Evolutionary conservation across 1,140 invertebrate species (phyloP), one percentile per base, ranked within the genome.

Genomic region (Manduca sexta): DNA sequence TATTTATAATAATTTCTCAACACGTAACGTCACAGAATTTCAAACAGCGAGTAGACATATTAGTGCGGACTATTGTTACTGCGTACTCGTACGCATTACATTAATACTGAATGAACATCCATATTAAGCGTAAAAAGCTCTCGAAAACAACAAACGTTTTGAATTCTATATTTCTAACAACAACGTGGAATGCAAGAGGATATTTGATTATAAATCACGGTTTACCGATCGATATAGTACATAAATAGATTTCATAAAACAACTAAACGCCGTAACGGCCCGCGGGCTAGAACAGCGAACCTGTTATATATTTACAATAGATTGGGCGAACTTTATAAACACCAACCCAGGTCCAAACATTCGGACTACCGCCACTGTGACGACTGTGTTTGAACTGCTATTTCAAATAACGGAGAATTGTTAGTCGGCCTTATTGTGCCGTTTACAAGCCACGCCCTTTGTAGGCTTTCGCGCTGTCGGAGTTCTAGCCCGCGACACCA

Each of bases 121-220:
- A 43, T 7, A 43, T n/a, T 31, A 14, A 43, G 38, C 14, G 38
- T 43, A 31, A 1, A 35, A 60, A 54, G 50, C 33, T 51, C 42
- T 31, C 41, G 46, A 39, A 56, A 49, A 35, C 49, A 49, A 43
- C 49, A 52, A 58, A 43, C 34, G n/a, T 35, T 35, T 35, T 26
- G 21, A 26, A 26, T 26, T 26, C 21, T 26, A 26, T 13, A 44
- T 30, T 26, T 60, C 67, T 72, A 70, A 69, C 59, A 59, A 56
- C 56, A 70, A 71, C 52, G 60, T 76, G 73, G 73, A 76, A 76
- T 76, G 73, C 73, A 74, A 72, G 58, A 68, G 65, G 69, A 57
- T 56, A 51, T 44, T 57, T 45, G 52, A 17, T 17, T 40, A 37
- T 15, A 18, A 40, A 18, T 40, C 14, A 34, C 33, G n/a, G 11